Evolutionary conservation across 2,888 invertebrate genomes (phyloP), one percentile per base, ranked within the genome.

Genomic region (Ophonus ardosiacus): DNA sequence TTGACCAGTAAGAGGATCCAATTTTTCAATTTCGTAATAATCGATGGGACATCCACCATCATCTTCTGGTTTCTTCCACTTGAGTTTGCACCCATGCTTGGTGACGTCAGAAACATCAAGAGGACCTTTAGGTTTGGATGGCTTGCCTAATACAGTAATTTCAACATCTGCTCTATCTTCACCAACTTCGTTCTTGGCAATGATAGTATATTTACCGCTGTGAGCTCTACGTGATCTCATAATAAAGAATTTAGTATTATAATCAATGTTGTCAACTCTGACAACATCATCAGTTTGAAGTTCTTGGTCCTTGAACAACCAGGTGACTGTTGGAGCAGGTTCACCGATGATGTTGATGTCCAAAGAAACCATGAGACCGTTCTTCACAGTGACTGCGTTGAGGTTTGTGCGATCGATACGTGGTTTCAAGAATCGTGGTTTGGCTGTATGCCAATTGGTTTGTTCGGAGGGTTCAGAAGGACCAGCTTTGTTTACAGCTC

Each of bases 401-500:
- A 98, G 92, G 91, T 97, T 97, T 17, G 97, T 97, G 87, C 98
- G 95, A 90, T 98, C 98, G 90, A 99, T 99, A 89, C 95, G 94
- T 85, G 98, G 98, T 93, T 98, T 98, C 90, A 98, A 93, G 94
- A 95, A 97, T 91, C 97, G 93, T 24, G 98, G 93, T 90, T 98
- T 98, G 87, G 97, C 97, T 3, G 96, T 96, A 89, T 98, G 98
- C 93, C 97, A 97, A 92, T 97, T 96, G 80, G 97, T 97, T 89
- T 97, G 96, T 91, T 98, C 98, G 24, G 97, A 97, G 0, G 98
- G 97, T 88, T 97, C 97, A 0, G 98, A 98, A 61, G 95, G 95
- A 0, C 99, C 99, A 68, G 98, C 98, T 92, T 98, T 97, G 92
- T 99, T 99, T 13, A 98, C 92, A 18, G 99, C 99, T n/a, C 97